Percentiles rank a stretch among this genome's conserved stretches.
Conservation (phyloP, 1,140 invertebrate genomes). For the Leptinotarsa defecta region DNA sequence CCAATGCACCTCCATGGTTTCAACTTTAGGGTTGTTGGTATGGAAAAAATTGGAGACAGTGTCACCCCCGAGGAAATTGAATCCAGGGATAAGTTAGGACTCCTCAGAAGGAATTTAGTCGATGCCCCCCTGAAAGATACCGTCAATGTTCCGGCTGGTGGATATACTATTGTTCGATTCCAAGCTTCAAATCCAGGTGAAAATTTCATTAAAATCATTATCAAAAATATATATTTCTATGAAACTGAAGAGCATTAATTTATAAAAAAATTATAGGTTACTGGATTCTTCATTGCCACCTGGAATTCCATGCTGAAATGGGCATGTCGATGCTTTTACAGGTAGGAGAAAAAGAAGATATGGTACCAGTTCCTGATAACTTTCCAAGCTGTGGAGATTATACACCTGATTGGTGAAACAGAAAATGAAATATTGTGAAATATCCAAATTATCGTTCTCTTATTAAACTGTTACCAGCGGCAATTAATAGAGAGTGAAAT, state of each 20-base stretch:
- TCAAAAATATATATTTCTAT: no score
- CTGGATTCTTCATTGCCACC: constrained; percentile 91
- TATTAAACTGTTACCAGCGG: no score
- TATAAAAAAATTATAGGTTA: constrained; percentile 65
- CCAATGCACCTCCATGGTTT: constrained; percentile 88
- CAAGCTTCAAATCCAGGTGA: constrained; percentile 73
- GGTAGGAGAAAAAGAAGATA: constrained; percentile 75
- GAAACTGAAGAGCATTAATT: no score
- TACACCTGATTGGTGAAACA: constrained; percentile 22
- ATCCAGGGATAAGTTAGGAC: constrained; percentile 69
- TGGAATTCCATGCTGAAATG: constrained; percentile 87
- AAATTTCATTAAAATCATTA: background rate
- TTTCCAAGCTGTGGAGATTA: constrained; percentile 77
- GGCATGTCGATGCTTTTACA: constrained; percentile 89
- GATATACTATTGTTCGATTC: constrained; percentile 78
- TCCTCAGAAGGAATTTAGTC: constrained; percentile 73
- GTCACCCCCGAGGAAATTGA: constrained; percentile 72
- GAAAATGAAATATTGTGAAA: no score
- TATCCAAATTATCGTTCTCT: no score
- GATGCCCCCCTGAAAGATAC: constrained; percentile 85
- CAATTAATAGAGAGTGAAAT: no score
- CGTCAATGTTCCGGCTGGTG: constrained; percentile 89
- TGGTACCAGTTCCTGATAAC: constrained; percentile 66
- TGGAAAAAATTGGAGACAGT: constrained; percentile 70
- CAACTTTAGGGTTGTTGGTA: constrained; percentile 79